phyloP scores from a whole-genome alignment of 2,888 invertebrate species.

The Leptothorax acervorum region DNA sequence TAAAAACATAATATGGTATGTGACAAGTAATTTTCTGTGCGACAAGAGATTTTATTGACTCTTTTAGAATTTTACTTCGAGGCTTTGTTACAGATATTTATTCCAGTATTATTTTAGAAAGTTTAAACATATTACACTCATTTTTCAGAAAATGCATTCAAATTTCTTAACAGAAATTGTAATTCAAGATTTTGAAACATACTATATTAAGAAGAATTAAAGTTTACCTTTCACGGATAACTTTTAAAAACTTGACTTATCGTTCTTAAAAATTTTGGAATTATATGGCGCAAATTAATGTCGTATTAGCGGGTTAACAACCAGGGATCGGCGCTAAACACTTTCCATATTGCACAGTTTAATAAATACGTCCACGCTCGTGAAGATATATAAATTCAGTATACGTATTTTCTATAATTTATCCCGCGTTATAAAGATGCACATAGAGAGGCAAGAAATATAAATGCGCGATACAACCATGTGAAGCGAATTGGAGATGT shows the following conservation, averaged over 20 bases:
- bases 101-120: not conserved
- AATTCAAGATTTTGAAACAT: not conserved
- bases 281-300: conserved; percentile 28
- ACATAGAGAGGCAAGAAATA: not conserved
- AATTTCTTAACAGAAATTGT: not conserved
- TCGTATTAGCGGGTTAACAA: conserved; percentile 14
- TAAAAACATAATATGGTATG: not conserved
- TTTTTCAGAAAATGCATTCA: not conserved
- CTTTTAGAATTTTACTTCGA: not conserved
- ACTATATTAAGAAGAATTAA: not conserved
- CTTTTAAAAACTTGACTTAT: not conserved
- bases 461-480: not conserved
- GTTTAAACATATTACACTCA: not conserved
- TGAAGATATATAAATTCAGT: not conserved
- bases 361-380: conserved; percentile 5
- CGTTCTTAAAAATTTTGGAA: conserved; percentile 15
- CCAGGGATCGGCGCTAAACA: conserved; percentile 7
- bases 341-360: conserved; percentile 15
- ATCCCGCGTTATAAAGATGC: conserved; percentile 14
- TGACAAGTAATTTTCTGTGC: not conserved
- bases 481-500: conserved; percentile 1
- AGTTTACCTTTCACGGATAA: not conserved
- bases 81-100: not conserved
- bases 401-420: conserved; percentile 30
- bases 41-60: not conserved